Evolutionary conservation across 2,113 vertebrate species (phyloP).

Genomic region (Misgurnus anguillicaudatus): DNA sequence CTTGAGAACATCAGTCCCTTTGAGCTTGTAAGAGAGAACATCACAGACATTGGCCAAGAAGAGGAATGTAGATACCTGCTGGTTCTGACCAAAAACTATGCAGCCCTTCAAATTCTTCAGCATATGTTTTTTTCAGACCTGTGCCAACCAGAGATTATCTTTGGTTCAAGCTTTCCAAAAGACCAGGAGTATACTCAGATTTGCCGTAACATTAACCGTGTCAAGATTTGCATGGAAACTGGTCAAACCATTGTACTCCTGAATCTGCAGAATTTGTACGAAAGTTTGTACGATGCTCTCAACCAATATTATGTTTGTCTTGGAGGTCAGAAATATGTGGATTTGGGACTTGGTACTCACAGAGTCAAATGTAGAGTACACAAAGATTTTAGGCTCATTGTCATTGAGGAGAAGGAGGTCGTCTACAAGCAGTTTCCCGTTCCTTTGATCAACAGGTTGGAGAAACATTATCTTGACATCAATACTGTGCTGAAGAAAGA

Average conservation of each 20-base stretch:
- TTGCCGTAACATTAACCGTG: slow-evolving; percentile 92
- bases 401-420: slow-evolving; percentile 91
- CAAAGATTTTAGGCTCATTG: slow-evolving; percentile 84
- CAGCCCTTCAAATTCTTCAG: slow-evolving; percentile 90
- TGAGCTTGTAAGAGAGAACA: slow-evolving; percentile 84
- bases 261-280: slow-evolving; percentile 94
- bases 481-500: slow-evolving; percentile 78
- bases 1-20: slow-evolving; percentile 74
- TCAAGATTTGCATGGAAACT: slow-evolving; percentile 97
- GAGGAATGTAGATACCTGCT: slow-evolving; percentile 90
- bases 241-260: slow-evolving; percentile 88
- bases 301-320: slow-evolving; percentile 96
- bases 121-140: slow-evolving; percentile 76
- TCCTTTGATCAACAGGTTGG: slow-evolving; percentile 95
- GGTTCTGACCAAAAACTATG: slow-evolving; percentile 90
- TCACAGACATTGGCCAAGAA: slow-evolving; percentile 71
- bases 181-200: slow-evolving; percentile 96
- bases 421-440: slow-evolving; percentile 92
- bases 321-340: slow-evolving; percentile 94
- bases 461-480: slow-evolving; percentile 95
- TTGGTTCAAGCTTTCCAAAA: slow-evolving; percentile 93
- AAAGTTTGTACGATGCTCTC: slow-evolving; percentile 95
- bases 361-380: slow-evolving; percentile 96
- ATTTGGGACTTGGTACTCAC: slow-evolving; percentile 92
- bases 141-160: slow-evolving; percentile 89